Percentiles rank a stretch among this genome's conserved stretches.
These are phyloP conservation scores for Turritopsis dohrnii DNA, from an alignment of 30 jellyfish, hydroid and myxozoan species.

Conservation along the genomic window DNA sequence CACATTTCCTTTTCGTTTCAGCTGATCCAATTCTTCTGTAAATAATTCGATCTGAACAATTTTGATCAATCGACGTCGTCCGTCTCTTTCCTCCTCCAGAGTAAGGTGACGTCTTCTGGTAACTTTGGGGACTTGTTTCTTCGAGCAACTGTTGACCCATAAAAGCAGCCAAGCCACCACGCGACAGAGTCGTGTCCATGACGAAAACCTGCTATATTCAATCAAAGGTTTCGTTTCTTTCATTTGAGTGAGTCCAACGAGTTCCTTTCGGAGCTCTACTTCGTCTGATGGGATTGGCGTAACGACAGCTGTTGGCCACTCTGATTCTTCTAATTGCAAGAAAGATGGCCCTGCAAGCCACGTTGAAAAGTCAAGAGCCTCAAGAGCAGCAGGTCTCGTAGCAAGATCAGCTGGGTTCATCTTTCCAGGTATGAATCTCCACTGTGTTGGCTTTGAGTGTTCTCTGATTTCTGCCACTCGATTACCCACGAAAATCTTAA, in stretches of 20 bases:
- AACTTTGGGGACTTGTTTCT: background rate
- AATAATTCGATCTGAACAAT: background rate
- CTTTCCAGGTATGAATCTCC: slow-evolving; percentile 20
- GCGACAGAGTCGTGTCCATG: too few species aligned
- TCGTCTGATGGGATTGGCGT: too few species aligned
- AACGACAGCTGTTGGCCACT: too few species aligned
- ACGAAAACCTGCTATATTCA: too few species aligned
- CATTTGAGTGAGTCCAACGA: too few species aligned
- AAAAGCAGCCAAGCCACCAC: background rate
- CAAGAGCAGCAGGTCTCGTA: background rate
- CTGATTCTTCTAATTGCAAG: too few species aligned
- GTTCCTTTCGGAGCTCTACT: too few species aligned
- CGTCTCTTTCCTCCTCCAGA: background rate
- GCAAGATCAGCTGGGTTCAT: slow-evolving; percentile 26
- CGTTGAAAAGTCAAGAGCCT: too few species aligned
- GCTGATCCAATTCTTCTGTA: background rate
- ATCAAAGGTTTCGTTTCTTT: too few species aligned
- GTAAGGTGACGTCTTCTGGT: background rate
- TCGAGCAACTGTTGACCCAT: background rate
- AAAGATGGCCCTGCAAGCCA: background rate
- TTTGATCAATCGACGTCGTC: background rate
- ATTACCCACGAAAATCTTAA: slow-evolving; percentile 2
- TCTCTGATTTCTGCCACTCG: slow-evolving; percentile 26
- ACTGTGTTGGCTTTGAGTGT: slow-evolving; percentile 3
- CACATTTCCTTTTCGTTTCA: background rate